Conservation (phyloP, 1,140 invertebrate species). For the Drosophila tropicalis region DNA sequence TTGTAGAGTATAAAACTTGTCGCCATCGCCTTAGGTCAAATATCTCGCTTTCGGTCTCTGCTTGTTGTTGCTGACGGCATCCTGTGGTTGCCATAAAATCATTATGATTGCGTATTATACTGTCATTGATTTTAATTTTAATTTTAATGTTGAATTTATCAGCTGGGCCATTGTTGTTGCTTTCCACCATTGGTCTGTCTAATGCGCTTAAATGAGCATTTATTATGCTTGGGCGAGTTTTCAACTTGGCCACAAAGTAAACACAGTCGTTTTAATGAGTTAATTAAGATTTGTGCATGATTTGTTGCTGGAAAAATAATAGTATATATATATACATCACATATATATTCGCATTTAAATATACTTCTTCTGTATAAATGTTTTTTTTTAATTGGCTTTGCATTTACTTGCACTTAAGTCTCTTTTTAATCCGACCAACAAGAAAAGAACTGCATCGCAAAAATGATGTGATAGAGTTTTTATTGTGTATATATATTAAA, state of each 20-base stretch:
- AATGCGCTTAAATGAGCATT: conserved; percentile 58
- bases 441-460: conserved; percentile 32
- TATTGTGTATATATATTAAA: conserved; percentile 43
- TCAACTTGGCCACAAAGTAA: conserved; percentile 29
- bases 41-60: background rate
- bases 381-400: conserved; percentile 60
- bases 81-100: conserved; percentile 62
- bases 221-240: conserved; percentile 51
- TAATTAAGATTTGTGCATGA: conserved; percentile 14
- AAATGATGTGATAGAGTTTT: conserved; percentile 70
- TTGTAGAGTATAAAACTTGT: conserved; percentile 1
- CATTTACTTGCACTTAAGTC: conserved; percentile 28
- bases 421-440: conserved; percentile 17
- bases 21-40: background rate
- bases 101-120: conserved; percentile 67
- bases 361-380: background rate
- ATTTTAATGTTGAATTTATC: conserved; percentile 67
- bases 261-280: conserved; percentile 15
- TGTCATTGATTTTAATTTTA: conserved; percentile 71
- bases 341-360: background rate
- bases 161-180: conserved; percentile 18
- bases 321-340: conserved; percentile 33
- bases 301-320: conserved; percentile 58
- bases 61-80: conserved; percentile 5
- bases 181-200: background rate